Percentiles rank a stretch among this genome's conserved stretches.
Conservation (phyloP, 2,888 invertebrate genomes). For the Leucophenga montana region DNA sequence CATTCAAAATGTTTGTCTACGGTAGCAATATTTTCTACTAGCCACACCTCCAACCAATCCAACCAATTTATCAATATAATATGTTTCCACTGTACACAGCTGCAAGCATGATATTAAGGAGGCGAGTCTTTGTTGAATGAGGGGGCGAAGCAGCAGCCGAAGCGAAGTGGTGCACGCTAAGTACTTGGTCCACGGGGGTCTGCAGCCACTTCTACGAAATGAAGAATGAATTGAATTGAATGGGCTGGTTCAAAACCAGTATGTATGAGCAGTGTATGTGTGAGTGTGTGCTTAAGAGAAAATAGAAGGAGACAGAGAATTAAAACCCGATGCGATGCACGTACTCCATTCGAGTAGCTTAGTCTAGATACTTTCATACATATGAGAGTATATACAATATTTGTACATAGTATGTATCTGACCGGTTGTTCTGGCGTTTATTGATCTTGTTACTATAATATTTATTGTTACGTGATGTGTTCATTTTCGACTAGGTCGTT, state of each 20-base stretch:
- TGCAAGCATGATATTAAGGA: too few relatives aligned
- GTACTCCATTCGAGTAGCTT: slow-evolving; percentile 26
- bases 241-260: slow-evolving; percentile 38
- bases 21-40: too few relatives aligned
- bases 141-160: too few relatives aligned
- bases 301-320: too few relatives aligned
- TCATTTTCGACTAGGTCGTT: slow-evolving; percentile 36
- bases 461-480: slow-evolving; percentile 42
- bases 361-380: slow-evolving; percentile 9
- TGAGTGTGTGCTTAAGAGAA: too few relatives aligned
- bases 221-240: slow-evolving; percentile 29
- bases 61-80: too few relatives aligned
- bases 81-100: too few relatives aligned
- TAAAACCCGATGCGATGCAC: slow-evolving; percentile 9
- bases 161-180: slow-evolving; percentile 8
- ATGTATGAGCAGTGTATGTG: slow-evolving; percentile 29
- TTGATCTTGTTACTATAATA: slow-evolving; percentile 36
- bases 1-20: too few relatives aligned
- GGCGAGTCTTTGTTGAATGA: too few relatives aligned
- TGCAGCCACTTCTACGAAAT: slow-evolving; percentile 28
- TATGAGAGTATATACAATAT: too few relatives aligned
- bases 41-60: too few relatives aligned
- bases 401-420: too few relatives aligned
- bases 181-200: slow-evolving; percentile 24
- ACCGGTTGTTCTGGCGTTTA: not conserved